Evolutionary conservation across 2,888 invertebrate genomes (phyloP).

Genomic region (Elaeidobius kamerunicus): DNA sequence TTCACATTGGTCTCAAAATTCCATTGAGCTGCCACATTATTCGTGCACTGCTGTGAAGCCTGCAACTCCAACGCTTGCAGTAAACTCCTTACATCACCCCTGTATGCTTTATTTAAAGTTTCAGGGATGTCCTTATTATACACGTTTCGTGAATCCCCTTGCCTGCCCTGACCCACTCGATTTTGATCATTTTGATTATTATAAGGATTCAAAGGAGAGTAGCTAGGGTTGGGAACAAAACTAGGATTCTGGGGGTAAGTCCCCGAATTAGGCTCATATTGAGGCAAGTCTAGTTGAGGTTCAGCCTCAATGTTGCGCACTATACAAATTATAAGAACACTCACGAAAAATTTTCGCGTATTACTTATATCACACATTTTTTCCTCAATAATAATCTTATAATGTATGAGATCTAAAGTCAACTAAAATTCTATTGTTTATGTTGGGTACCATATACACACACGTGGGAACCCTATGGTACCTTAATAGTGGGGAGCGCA

Average conservation of each 20-base stretch:
- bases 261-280: constrained; percentile 28
- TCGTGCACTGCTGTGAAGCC: constrained; percentile 76
- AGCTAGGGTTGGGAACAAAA: constrained; percentile 28
- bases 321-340: constrained; percentile 27
- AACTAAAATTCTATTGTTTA: constrained; percentile 41
- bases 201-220: constrained; percentile 19
- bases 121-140: constrained; percentile 6
- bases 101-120: constrained; percentile 24
- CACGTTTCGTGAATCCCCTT: background rate
- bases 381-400: constrained; percentile 28
- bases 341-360: constrained; percentile 36
- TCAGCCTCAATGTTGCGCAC: constrained; percentile 12
- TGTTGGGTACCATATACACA: constrained; percentile 39
- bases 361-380: constrained; percentile 45
- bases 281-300: constrained; percentile 38
- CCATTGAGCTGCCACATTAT: constrained; percentile 87
- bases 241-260: constrained; percentile 26
- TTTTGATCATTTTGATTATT: constrained; percentile 2
- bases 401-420: constrained; percentile 37
- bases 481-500: constrained; percentile 19
- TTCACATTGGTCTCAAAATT: constrained; percentile 85
- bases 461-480: constrained; percentile 41
- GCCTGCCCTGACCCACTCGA: background rate
- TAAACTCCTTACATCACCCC: constrained; percentile 54
- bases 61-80: constrained; percentile 70